A percentile compares a stretch with the other conserved stretches of the same genome.
Evolutionary conservation across 2,888 invertebrate genomes (phyloP).

Genomic region (Iselma pallidipennis): DNA sequence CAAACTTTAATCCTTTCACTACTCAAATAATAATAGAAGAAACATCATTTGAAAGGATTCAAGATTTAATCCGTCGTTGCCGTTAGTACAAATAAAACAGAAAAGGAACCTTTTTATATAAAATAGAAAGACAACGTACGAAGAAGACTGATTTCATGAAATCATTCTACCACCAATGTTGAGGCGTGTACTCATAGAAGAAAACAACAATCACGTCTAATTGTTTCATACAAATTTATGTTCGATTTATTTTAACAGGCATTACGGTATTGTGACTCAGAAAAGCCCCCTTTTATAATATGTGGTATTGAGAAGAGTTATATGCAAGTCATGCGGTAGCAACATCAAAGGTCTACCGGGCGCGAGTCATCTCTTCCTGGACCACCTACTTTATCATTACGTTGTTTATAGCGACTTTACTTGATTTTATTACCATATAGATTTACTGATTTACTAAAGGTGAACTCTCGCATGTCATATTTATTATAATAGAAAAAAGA

Average conservation of each 20-base stretch:
- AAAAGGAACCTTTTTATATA: no score
- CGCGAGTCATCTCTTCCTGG: constrained; percentile 34
- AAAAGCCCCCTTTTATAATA: constrained; percentile 12
- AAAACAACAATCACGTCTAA: not conserved
- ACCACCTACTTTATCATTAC: constrained; percentile 27
- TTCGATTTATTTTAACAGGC: constrained; percentile 11
- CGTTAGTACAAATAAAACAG: not conserved
- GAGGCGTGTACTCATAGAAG: no score
- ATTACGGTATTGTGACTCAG: constrained; percentile 18
- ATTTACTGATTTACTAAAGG: no score
- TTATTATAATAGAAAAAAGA: no score
- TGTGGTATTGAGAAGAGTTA: constrained; percentile 17
- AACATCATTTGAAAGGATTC: not conserved
- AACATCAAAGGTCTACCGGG: constrained; percentile 34
- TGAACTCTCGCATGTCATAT: no score
- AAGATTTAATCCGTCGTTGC: no score
- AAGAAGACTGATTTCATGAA: no score
- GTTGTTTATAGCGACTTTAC: no score
- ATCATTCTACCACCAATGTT: no score
- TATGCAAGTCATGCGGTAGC: constrained; percentile 40
- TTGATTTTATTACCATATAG: no score
- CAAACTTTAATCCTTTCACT: not conserved
- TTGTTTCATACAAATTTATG: constrained; percentile 10
- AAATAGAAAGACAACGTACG: no score
- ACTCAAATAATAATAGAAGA: no score